Evolutionary conservation across 35 echinoderm and acorn worm species (phyloP).

Genomic region (Heliocidaris tuberculata): DNA sequence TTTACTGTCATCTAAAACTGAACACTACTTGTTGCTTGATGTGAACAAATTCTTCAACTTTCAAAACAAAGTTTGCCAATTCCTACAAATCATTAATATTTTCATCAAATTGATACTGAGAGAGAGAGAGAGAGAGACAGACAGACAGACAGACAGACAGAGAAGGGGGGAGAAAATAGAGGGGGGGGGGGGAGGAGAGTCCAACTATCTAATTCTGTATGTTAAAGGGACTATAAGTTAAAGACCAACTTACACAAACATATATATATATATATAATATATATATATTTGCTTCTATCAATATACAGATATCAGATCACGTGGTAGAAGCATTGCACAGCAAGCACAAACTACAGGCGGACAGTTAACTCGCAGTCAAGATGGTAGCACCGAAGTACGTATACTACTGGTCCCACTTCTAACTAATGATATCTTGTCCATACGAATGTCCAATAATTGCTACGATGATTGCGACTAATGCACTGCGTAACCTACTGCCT

Average conservation of each 20-base stretch:
- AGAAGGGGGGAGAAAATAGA: no score
- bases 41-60: not conserved
- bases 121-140: no score
- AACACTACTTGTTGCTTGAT: not conserved
- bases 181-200: no score
- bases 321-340: not conserved
- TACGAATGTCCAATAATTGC: slow-evolving; percentile 4
- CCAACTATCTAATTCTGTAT: no score
- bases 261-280: no score
- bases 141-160: no score
- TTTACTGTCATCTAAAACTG: not conserved
- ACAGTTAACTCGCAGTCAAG: not conserved
- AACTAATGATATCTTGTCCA: slow-evolving; percentile 8
- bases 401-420: not conserved
- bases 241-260: not conserved
- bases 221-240: no score
- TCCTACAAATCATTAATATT: no score
- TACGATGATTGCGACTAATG: slow-evolving; percentile 8
- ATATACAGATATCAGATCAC: not conserved
- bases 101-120: no score
- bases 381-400: not conserved
- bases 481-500: not conserved
- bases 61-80: not conserved
- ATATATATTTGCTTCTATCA: not conserved
- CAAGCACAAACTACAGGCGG: not conserved